A percentile compares a stretch with the other conserved stretches of the same genome.
phyloP scores from a whole-genome alignment of 2,888 invertebrate species.

The Syrista parreyssii region DNA sequence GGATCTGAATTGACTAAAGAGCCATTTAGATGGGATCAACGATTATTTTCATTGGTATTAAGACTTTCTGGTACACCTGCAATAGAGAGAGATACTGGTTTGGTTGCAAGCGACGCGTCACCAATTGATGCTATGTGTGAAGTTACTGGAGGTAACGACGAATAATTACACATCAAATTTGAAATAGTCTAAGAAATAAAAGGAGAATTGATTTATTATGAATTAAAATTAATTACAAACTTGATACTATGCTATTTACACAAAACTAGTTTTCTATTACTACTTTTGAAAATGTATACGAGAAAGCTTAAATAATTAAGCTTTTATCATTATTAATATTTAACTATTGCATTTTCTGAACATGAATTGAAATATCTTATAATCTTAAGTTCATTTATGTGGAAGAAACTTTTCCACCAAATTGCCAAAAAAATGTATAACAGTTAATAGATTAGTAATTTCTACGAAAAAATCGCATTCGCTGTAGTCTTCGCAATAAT shows the following conservation, averaged over 20 bases:
- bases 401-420: too few species aligned
- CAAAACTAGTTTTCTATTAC: neutral
- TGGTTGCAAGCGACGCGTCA: conserved; percentile 93
- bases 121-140: conserved; percentile 99
- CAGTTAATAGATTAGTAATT: too few species aligned
- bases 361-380: too few species aligned
- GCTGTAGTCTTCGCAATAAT: too few species aligned
- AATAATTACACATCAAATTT: neutral
- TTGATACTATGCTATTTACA: neutral
- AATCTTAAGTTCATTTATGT: too few species aligned
- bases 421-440: too few species aligned
- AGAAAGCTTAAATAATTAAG: too few species aligned
- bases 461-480: too few species aligned
- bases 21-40: conserved; percentile 99
- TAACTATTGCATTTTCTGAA: too few species aligned
- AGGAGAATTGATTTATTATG: neutral
- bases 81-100: conserved; percentile 84
- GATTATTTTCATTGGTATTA: conserved; percentile 94
- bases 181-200: neutral
- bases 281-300: neutral
- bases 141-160: conserved; percentile 87
- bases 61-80: conserved; percentile 92
- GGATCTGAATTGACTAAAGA: conserved; percentile 97
- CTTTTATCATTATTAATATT: too few species aligned
- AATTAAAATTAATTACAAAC: neutral